Base-by-base conservation (phyloP, 2,797 vertebrate genomes). In the Sardinella longiceps region DNA sequence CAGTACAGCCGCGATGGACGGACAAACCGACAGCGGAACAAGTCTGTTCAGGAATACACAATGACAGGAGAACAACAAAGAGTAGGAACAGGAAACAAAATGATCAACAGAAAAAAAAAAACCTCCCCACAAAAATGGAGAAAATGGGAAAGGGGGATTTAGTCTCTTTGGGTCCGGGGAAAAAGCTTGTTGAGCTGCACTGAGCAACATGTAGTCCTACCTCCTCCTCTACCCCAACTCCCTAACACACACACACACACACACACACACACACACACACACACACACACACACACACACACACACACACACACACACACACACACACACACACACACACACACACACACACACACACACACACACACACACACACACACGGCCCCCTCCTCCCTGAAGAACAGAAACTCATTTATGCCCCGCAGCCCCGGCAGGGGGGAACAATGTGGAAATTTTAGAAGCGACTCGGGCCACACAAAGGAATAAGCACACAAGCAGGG, bases 371-470 rank as follows among this genome's bases (percentile, higher is more conserved):
- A 70, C 28, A 70, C 63, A 74, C 33, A 74, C 33, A 33, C 33
- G 6, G 12, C 5, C 66, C 15, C 66, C 33, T 30, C 66, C 30
- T 74, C 66, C 33, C 14, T 37, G 53, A 63, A 90, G 92, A 92
- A 93, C 87, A 92, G 89, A 92, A 89, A 85, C 89, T 89, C 86
- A 89, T 91, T 93, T 91, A 89, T 93, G 89, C 88, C 85, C 33
- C 85, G 50, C 83, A 88, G 87, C 89, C 90, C 85, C 81, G 90
- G 87, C 80, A 77, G 87, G 88, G 91, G 87, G 88, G 91, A 92
- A 95, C 93, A 94, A 94, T 93, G 90, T 91, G 91, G 93, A 94
- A 91, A 93, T 93, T 92, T 94, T 93, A 94, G 93, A 94, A 89
- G 93, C 84, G 89, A 92, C 89, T 82, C 87, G 89, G 56, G 90